These are phyloP conservation scores for Eristalis tenax DNA, from an alignment of 2,888 invertebrate species.

Conservation along the genomic window DNA sequence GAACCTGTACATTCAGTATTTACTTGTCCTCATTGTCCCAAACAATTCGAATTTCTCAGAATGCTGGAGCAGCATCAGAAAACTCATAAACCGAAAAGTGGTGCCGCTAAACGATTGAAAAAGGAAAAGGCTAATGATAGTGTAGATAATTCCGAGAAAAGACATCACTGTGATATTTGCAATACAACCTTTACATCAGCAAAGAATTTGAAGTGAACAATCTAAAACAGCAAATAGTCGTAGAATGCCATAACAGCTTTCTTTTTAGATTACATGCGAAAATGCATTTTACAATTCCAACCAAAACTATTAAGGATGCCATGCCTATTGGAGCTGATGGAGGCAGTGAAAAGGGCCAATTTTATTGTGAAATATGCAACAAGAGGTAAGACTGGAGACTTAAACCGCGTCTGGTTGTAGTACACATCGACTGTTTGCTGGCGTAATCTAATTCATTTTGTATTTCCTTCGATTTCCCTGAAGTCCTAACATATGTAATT, in stretches of 20 bases:
- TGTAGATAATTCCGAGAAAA: neutral
- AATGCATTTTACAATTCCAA: slow-evolving; percentile 88
- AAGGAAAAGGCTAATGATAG: neutral
- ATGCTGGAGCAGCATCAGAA: slow-evolving; percentile 52
- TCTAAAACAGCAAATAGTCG: neutral
- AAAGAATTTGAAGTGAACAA: slow-evolving; percentile 82
- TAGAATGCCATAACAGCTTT: neutral
- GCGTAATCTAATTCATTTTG: no score
- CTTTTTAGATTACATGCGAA: slow-evolving; percentile 85
- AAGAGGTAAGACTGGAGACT: slow-evolving; percentile 80
- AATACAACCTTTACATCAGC: slow-evolving; percentile 86
- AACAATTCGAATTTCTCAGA: slow-evolving; percentile 20
- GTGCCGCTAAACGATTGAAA: neutral
- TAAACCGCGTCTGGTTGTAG: no score
- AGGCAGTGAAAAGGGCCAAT: slow-evolving; percentile 78
- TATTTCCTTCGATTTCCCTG: no score
- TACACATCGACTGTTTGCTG: no score
- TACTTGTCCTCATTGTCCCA: slow-evolving; percentile 34
- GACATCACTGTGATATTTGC: slow-evolving; percentile 84
- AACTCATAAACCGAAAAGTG: slow-evolving; percentile 30
- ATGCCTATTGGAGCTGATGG: slow-evolving; percentile 77
- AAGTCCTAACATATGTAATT: neutral
- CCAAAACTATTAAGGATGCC: slow-evolving; percentile 78
- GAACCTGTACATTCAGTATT: slow-evolving; percentile 2
- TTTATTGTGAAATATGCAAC: slow-evolving; percentile 83